These are phyloP conservation scores for Hippocampus kuda DNA, from an alignment of 2,797 vertebrate species.

Conservation along the genomic window DNA sequence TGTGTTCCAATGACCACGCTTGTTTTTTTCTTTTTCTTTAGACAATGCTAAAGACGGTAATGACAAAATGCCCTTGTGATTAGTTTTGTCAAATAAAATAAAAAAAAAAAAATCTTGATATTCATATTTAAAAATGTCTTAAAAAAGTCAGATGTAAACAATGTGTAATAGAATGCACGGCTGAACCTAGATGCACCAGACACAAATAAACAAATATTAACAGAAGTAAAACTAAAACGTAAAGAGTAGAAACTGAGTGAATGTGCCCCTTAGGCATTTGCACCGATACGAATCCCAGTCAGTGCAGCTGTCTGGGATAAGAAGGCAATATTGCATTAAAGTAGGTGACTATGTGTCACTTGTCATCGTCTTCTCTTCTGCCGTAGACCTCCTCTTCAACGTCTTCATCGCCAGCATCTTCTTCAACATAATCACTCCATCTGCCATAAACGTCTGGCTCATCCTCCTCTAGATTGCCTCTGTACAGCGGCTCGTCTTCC, in stretches of 20 bases:
- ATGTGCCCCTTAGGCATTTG: conserved; percentile 51
- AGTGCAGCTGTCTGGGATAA: conserved; percentile 52
- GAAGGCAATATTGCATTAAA: conserved; percentile 57
- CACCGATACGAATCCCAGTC: conserved; percentile 61
- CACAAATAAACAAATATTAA: conserved; percentile 61
- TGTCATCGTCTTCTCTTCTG: conserved; percentile 51
- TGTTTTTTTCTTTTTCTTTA: conserved; percentile 31
- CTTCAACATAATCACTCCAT: conserved; percentile 9
- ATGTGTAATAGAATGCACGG: conserved; percentile 52
- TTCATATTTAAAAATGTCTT: conserved; percentile 40
- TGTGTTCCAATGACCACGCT: background rate
- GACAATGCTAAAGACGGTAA: conserved; percentile 41
- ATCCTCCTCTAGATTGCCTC: conserved; percentile 26
- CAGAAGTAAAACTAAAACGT: conserved; percentile 41
- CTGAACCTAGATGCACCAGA: conserved; percentile 69
- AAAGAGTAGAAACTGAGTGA: conserved; percentile 39
- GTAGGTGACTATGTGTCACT: conserved; percentile 29
- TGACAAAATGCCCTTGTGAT: conserved; percentile 36
- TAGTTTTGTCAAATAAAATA: conserved; percentile 38
- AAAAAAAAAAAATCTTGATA: conserved; percentile 35
- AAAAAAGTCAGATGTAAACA: conserved; percentile 68
- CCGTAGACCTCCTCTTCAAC: conserved; percentile 54
- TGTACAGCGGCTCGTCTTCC: conserved; percentile 41
- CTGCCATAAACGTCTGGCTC: conserved; percentile 24
- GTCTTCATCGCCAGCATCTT: conserved; percentile 49